These are phyloP conservation scores for Zeugodacus cucurbitae DNA, from an alignment of 1,140 invertebrate species.

Conservation along the genomic window DNA sequence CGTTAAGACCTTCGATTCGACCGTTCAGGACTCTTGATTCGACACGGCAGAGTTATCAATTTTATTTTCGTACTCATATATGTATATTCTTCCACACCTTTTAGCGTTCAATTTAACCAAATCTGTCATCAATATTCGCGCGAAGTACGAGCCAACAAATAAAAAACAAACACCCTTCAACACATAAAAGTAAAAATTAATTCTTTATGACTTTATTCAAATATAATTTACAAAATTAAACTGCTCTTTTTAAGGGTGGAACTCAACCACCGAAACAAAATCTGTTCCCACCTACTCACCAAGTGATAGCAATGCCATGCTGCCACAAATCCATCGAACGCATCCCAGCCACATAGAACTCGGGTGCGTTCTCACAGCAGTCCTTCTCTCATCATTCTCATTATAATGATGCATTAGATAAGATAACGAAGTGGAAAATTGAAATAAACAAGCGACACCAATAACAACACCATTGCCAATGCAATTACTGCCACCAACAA, in stretches of 20 bases:
- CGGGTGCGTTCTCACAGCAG: not conserved
- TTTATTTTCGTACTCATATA: too few relatives aligned
- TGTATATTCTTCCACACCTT: too few relatives aligned
- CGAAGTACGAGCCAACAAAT: not conserved
- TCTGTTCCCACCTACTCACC: not conserved
- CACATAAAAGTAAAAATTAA: not conserved
- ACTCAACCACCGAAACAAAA: not conserved
- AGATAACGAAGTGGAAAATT: conserved; percentile 43
- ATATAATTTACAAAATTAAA: not conserved
- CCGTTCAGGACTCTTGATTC: too few relatives aligned
- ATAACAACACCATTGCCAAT: conserved; percentile 14
- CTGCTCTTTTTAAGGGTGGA: not conserved
- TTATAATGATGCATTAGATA: conserved; percentile 31
- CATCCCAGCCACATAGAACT: not conserved
- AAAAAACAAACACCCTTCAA: not conserved
- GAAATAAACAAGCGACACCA: conserved; percentile 39
- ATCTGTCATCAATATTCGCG: not conserved
- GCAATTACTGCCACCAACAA: conserved; percentile 17
- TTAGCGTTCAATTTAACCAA: not conserved
- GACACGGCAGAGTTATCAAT: too few relatives aligned
- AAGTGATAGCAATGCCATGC: not conserved
- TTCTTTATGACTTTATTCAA: not conserved
- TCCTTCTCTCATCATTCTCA: not conserved
- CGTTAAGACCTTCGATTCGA: too few relatives aligned
- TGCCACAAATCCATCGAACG: not conserved